phyloP scores from a whole-genome alignment of 2,113 vertebrate species.

The Panurus biarmicus region DNA sequence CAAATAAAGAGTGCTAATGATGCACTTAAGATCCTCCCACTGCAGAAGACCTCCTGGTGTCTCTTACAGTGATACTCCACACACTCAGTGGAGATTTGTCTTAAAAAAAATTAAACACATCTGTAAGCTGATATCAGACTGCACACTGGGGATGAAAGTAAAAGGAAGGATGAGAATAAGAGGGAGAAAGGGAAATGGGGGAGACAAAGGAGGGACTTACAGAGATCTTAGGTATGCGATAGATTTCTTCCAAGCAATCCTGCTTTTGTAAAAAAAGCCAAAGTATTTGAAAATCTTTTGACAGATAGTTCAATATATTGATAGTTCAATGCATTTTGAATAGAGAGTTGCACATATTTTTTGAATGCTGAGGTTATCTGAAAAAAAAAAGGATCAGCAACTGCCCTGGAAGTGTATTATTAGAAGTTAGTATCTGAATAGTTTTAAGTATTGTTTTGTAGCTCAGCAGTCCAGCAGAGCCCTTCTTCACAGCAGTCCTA shows the following conservation, averaged over 20 bases:
- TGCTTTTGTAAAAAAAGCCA: neutral
- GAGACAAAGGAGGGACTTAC: neutral
- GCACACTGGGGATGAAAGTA: fast-evolving
- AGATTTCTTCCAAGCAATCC: neutral
- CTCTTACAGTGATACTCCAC: neutral
- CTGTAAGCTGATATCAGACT: neutral
- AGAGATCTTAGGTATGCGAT: neutral
- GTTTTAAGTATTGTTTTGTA: neutral
- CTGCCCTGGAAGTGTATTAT: neutral
- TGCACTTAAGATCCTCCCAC: neutral
- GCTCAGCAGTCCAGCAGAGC: neutral
- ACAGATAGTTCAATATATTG: neutral
- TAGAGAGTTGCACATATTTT: neutral
- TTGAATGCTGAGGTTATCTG: neutral
- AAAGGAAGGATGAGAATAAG: neutral
- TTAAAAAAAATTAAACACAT: neutral
- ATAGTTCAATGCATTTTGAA: neutral
- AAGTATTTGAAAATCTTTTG: neutral
- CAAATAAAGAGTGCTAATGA: neutral
- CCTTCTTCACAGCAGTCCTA: neutral
- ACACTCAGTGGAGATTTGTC: neutral
- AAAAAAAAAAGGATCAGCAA: neutral
- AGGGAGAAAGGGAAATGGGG: neutral
- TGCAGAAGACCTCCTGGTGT: neutral
- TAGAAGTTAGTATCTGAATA: neutral